phyloP scores from a whole-genome alignment of 2,113 vertebrate genomes.

The Pedetes capensis region DNA sequence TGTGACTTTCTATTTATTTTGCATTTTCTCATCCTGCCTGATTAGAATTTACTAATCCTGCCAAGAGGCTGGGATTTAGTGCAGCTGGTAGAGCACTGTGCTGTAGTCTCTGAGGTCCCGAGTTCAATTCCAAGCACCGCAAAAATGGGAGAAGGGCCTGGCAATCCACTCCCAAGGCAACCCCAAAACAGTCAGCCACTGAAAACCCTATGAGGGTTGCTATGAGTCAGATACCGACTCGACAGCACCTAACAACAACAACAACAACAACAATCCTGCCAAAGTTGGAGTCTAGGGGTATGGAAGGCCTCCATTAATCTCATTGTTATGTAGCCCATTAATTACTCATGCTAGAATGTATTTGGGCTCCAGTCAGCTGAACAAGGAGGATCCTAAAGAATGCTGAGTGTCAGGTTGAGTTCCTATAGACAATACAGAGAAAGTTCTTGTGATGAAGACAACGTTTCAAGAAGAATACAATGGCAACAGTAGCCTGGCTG shows the following conservation, averaged over 20 bases:
- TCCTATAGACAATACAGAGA: not conserved
- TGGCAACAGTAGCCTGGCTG: too few species aligned
- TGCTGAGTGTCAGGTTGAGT: not conserved
- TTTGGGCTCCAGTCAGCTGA: not conserved
- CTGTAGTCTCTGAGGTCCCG: not conserved
- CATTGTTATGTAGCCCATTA: not conserved
- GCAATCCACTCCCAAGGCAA: too few species aligned
- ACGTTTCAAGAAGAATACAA: constrained; percentile 5
- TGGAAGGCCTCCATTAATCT: not conserved
- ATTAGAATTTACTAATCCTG: too few species aligned
- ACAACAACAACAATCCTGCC: constrained; percentile 14
- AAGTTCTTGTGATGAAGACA: not conserved
- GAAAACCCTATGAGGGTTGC: too few species aligned
- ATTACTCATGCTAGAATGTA: not conserved
- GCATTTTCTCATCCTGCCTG: not conserved
- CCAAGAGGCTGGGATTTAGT: too few species aligned
- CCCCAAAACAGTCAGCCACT: too few species aligned
- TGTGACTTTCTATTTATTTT: constrained; percentile 3
- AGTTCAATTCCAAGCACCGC: not conserved
- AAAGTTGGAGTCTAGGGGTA: not conserved
- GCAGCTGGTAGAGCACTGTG: not conserved
- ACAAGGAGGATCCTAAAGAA: constrained; percentile 31
- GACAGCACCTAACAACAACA: too few species aligned
- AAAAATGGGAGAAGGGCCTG: too few species aligned
- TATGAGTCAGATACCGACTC: too few species aligned